Base-by-base conservation (phyloP, 2,888 invertebrate species). In the Drosophila seclusa region DNA sequence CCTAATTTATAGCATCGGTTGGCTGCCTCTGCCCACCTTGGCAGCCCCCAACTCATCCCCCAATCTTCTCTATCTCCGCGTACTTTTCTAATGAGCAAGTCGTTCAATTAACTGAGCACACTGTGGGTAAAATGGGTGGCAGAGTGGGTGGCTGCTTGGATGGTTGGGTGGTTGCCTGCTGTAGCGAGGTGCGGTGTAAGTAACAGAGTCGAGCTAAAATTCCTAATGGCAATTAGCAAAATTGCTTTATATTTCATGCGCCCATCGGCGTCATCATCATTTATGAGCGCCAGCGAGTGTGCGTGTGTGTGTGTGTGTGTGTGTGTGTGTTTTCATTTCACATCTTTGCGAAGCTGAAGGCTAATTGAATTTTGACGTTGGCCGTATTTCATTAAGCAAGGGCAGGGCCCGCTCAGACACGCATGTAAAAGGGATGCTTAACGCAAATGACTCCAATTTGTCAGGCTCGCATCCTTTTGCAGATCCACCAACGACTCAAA, bases 151-250 rank as follows among this genome's bases (percentile, higher is more conserved):
- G 48, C 1, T 49, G 27, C 27, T 27, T 29, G 13, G 34, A 10
- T 52, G 18, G n/a, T 6, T 18, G 40, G 53, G 24, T 7, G 45
- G 21, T 31, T 27, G n/a, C n/a, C 18, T 49, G 49, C 10, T 8
- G 7, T 7, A 21, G 45, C 7, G 3, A 1, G 45, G 10, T 27
- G 24, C 2, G 49, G 2, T 49, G 13, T 32, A 49, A 24, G 42
- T 32, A 49, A 54, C 52, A 65, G 52, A 52, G 80, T 82, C 38
- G 36, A 82, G 78, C 79, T 77, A 82, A 91, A 89, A 89, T 90
- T 86, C 91, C 91, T 90, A 92, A 91, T 91, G 91, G 91, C 92
- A 92, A 92, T 92, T 92, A 92, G 90, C 80, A 84, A 92, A 92
- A 92, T 92, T 92, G 92, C 89, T 89, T 92, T 92, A 92, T 92